phyloP scores from a whole-genome alignment of 2,797 vertebrate genomes.

The Champsocephalus esox region DNA sequence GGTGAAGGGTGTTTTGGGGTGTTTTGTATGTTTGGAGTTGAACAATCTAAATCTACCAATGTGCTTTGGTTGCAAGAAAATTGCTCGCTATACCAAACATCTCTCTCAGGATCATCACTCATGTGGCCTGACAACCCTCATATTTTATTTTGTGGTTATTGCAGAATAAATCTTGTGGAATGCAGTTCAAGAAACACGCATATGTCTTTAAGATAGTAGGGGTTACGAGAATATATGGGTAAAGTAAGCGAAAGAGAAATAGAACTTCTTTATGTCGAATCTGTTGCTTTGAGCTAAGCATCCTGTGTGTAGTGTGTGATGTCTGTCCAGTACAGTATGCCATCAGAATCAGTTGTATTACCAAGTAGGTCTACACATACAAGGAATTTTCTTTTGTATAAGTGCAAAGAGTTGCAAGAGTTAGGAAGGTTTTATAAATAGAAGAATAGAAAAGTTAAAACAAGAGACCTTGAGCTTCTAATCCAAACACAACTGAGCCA shows the following conservation, averaged over 20 bases:
- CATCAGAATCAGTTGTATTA: too few relatives aligned
- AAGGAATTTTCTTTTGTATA: too few relatives aligned
- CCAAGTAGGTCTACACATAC: too few relatives aligned
- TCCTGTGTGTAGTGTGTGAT: neutral
- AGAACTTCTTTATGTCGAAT: neutral
- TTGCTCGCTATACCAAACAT: constrained; percentile 2
- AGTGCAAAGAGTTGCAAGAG: neutral
- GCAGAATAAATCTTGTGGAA: neutral
- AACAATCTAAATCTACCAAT: neutral
- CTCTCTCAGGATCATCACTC: constrained; percentile 12
- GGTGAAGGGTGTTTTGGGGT: neutral
- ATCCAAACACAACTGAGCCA: neutral
- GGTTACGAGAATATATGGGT: neutral
- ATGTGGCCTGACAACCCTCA: constrained; percentile 6
- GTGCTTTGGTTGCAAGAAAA: constrained; percentile 5
- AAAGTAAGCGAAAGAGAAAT: constrained; percentile 15
- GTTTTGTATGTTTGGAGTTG: neutral
- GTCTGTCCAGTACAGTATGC: neutral
- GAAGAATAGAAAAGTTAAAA: constrained; percentile 14
- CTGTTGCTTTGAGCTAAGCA: constrained; percentile 10
- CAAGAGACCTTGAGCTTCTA: neutral
- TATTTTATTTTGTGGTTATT: constrained; percentile 8
- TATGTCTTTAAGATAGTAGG: constrained; percentile 1
- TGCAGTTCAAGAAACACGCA: constrained; percentile 5
- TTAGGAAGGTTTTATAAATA: constrained; percentile 6